Conservation (phyloP, 2,113 vertebrate species). For the Arvicanthis niloticus region DNA sequence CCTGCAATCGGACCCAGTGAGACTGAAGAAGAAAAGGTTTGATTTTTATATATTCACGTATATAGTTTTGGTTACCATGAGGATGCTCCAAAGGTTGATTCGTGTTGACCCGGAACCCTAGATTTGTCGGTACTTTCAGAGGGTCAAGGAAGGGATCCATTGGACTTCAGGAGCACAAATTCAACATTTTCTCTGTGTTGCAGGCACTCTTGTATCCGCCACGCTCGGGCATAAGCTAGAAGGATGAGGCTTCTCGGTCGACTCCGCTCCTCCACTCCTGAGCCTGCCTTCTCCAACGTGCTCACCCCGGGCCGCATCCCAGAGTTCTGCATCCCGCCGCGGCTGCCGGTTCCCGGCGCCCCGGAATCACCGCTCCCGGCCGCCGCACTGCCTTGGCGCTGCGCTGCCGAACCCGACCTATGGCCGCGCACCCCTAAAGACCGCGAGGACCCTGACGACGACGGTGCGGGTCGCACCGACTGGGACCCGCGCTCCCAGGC, state of each 20-base stretch:
- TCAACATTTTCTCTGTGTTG: neutral
- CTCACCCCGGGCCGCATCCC: slow-evolving; percentile 88
- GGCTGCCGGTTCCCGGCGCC: slow-evolving; percentile 63
- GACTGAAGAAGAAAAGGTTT: slow-evolving; percentile 37
- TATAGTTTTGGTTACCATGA: neutral
- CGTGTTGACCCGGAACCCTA: fast-evolving
- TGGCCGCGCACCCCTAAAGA: neutral
- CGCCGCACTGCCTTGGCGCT: slow-evolving; percentile 62
- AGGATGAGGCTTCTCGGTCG: slow-evolving; percentile 86
- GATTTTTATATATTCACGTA: neutral
- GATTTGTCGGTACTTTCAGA: neutral
- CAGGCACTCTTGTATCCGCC: neutral
- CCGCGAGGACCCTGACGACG: neutral
- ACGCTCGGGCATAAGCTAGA: neutral
- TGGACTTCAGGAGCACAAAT: neutral
- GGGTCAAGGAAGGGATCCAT: neutral
- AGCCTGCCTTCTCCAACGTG: slow-evolving; percentile 83
- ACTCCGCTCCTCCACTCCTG: slow-evolving; percentile 71
- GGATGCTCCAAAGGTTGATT: neutral
- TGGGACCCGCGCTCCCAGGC: slow-evolving; percentile 93
- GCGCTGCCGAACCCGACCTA: slow-evolving; percentile 59
- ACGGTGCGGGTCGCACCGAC: slow-evolving; percentile 83
- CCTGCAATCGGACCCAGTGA: neutral
- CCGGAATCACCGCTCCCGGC: neutral
- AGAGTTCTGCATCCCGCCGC: slow-evolving; percentile 88